Base-by-base conservation (phyloP, 30 jellyfish, hydroid and myxozoan genomes). In the Mastigias papua region DNA sequence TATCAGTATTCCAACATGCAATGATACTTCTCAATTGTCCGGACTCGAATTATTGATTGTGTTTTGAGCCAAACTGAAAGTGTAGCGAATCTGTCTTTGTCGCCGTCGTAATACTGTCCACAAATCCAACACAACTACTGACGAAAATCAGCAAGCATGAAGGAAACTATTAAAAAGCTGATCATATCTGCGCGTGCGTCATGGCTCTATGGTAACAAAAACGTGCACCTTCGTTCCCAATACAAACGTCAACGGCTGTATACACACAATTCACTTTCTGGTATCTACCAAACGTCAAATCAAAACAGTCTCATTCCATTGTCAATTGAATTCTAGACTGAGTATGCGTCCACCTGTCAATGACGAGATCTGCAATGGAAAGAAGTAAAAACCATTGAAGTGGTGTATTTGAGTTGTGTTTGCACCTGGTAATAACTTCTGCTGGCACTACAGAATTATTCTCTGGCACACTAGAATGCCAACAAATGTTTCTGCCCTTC, bases 111-210 rank as follows among this genome's bases (percentile, higher is more conserved):
- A 37, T 11, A 37, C 11, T 11, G 54, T 37, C 54, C 54, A 37
- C 54, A 37, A 37, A 5, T 37, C 54, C 11, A 37, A 37, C 54
- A 37, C 5, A 37, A 11, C 5, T 37, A 11, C 5, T 3, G 54
- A 37, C 11, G 2, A 21, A 51, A 51, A 51, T 51, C 67, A 51
- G 2, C 2, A 51, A 51, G 25, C 67, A 21, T 51, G 67, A 51
- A 51, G 25, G 5, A 51, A 23, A 10, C 25, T 51, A 10, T 8
- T 2, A 46, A 51, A 21, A 51, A 51, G 27, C 67, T 51, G 74
- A 4, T 26, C 34, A 27, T 42, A 63, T n/a, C 42, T 63, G 74
- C 35, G 74, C 74, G 23, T 63, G 74, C 42, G 74, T 63, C 42
- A n/a, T 6, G 74, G 22, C 4, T 23, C 74, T 27, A 63, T 63